Evolutionary conservation across 1,140 invertebrate species (phyloP).

Genomic region (Drosophila repletoides): DNA sequence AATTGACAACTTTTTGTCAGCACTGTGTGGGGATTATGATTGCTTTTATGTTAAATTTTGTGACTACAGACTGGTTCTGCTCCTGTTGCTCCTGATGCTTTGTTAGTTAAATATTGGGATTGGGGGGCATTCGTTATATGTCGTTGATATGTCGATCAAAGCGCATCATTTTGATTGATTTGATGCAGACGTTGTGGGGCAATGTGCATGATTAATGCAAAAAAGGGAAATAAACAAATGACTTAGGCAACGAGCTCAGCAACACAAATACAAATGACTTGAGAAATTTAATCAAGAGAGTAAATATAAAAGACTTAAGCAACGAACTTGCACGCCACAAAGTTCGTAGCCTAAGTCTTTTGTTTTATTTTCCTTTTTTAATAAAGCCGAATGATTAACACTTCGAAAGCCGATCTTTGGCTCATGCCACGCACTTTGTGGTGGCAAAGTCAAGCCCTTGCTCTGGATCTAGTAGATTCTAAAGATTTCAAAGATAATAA

Average conservation of each 20-base stretch:
- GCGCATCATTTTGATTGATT: slow-evolving; percentile 77
- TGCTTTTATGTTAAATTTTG: slow-evolving; percentile 69
- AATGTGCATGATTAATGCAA: slow-evolving; percentile 7
- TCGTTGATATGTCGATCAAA: slow-evolving; percentile 49
- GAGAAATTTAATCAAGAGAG: not conserved
- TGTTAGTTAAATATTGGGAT: slow-evolving; percentile 69
- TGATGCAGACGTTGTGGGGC: slow-evolving; percentile 48
- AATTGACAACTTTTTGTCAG: slow-evolving; percentile 80
- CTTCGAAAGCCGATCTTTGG: too few relatives aligned
- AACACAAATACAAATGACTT: slow-evolving; percentile 9
- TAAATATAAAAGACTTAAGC: slow-evolving; percentile 7
- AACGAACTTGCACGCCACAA: not conserved
- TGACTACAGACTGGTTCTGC: not conserved
- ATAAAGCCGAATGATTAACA: too few relatives aligned
- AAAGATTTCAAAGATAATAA: not conserved
- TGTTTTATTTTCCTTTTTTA: too few relatives aligned
- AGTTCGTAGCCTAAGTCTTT: too few relatives aligned
- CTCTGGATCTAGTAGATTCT: not conserved
- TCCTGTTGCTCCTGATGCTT: slow-evolving; percentile 13
- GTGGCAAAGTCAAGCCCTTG: slow-evolving; percentile 42
- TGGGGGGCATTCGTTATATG: slow-evolving; percentile 42
- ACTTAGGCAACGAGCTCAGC: slow-evolving; percentile 1
- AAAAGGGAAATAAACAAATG: slow-evolving; percentile 5
- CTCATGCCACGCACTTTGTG: slow-evolving; percentile 9
- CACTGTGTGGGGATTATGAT: slow-evolving; percentile 76